phyloP scores from a whole-genome alignment of 2,797 vertebrate species.

The Thalassophryne amazonica region DNA sequence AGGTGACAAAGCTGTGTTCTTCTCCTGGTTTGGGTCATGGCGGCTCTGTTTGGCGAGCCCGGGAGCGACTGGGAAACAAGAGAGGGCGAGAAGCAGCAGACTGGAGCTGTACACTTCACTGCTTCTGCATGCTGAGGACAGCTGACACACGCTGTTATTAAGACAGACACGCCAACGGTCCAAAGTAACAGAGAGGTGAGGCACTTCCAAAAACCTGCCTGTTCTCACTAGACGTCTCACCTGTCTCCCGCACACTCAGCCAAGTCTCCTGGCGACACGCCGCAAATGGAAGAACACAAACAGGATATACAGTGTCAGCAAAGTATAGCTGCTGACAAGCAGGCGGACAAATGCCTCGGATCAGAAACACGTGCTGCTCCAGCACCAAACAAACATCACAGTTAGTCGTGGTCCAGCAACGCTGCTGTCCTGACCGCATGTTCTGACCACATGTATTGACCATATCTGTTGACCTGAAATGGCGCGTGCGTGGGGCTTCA shows the following conservation, averaged over 20 bases:
- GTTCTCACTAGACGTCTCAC: constrained; percentile 70
- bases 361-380: no score
- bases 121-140: constrained; percentile 77
- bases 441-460: constrained; percentile 68
- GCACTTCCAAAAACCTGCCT: constrained; percentile 62
- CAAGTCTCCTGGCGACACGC: constrained; percentile 48
- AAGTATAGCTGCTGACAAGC: constrained; percentile 4
- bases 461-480: constrained; percentile 69
- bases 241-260: constrained; percentile 65
- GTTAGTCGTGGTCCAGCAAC: constrained; percentile 55
- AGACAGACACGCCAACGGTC: constrained; percentile 73
- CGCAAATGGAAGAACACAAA: constrained; percentile 41
- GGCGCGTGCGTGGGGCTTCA: constrained; percentile 52
- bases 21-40: constrained; percentile 43
- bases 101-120: constrained; percentile 80
- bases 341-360: no score
- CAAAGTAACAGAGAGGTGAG: constrained; percentile 51
- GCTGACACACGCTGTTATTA: constrained; percentile 77
- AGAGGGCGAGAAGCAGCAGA: constrained; percentile 67
- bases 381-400: constrained; percentile 8
- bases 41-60: constrained; percentile 48
- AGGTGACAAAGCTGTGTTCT: constrained; percentile 44
- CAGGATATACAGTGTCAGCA: constrained; percentile 19
- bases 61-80: constrained; percentile 47
- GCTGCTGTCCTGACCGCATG: constrained; percentile 69